phyloP scores from a whole-genome alignment of 2,888 invertebrate species.

The Andrena camellia region DNA sequence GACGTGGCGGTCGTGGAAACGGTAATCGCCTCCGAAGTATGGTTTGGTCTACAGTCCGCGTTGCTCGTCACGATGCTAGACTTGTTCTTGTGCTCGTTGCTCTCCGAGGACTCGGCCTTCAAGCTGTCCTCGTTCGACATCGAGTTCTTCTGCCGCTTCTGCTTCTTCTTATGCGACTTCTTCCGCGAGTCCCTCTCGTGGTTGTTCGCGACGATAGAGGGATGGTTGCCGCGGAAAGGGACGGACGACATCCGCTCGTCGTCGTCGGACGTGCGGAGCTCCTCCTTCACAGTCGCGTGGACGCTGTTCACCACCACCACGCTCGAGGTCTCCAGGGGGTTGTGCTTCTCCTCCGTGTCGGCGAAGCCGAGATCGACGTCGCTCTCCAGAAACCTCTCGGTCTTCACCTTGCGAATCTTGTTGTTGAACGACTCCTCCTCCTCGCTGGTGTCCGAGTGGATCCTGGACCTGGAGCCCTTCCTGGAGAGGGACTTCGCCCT shows the following conservation, averaged over 20 bases:
- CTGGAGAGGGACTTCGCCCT: conserved; percentile 87
- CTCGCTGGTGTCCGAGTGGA: conserved; percentile 92
- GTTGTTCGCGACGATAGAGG: conserved; percentile 78
- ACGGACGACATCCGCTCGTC: conserved; percentile 79
- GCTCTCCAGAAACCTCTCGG: conserved; percentile 88
- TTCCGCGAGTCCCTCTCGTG: conserved; percentile 87
- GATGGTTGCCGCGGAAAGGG: conserved; percentile 76
- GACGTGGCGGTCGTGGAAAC: conserved; percentile 54
- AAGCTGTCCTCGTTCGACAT: conserved; percentile 85
- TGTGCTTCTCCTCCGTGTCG: conserved; percentile 84
- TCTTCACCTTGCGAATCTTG: conserved; percentile 86
- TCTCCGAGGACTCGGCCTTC: conserved; percentile 76
- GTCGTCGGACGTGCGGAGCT: conserved; percentile 82
- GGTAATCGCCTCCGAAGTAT: conserved; percentile 63
- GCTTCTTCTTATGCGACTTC: conserved; percentile 93
- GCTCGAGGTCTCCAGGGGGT: conserved; percentile 76
- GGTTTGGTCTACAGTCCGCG: conserved; percentile 73
- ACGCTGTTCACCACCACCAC: conserved; percentile 76
- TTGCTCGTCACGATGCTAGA: conserved; percentile 61
- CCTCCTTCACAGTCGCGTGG: conserved; percentile 79
- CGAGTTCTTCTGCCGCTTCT: conserved; percentile 91
- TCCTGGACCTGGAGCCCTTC: conserved; percentile 90
- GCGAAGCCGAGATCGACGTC: conserved; percentile 86
- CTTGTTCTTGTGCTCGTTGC: conserved; percentile 76
- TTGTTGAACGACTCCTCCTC: conserved; percentile 88